Conservation (phyloP, 2,888 invertebrate genomes). For the Cephonodes hylas region DNA sequence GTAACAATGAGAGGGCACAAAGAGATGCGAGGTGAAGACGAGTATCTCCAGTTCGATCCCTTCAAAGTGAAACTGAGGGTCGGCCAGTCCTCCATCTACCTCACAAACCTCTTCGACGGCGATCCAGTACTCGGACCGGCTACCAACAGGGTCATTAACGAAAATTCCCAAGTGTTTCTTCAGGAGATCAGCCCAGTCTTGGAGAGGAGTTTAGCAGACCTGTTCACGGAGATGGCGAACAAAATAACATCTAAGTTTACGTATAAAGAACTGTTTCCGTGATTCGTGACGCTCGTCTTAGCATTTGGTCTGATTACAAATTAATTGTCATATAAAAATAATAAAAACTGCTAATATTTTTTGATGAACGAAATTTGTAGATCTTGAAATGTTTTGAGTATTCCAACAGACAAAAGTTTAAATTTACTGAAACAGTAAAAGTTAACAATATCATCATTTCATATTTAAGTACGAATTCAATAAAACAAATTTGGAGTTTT, state of each 20-base stretch:
- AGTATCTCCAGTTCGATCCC: slow-evolving; percentile 83
- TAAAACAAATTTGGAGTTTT: too few species aligned
- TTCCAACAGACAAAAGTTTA: too few species aligned
- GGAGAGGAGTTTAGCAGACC: slow-evolving; percentile 82
- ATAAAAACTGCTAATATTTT: too few species aligned
- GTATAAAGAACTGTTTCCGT: slow-evolving; percentile 85
- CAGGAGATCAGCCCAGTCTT: slow-evolving; percentile 85
- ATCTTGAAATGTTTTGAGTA: too few species aligned
- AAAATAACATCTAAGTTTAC: slow-evolving; percentile 85
- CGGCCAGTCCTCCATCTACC: slow-evolving; percentile 80
- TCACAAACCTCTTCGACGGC: slow-evolving; percentile 85
- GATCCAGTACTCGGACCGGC: slow-evolving; percentile 84
- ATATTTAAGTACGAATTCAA: too few species aligned
- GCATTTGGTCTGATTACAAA: neutral
- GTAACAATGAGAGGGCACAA: slow-evolving; percentile 84
- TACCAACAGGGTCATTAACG: slow-evolving; percentile 84
- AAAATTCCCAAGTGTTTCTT: slow-evolving; percentile 85
- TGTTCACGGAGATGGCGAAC: slow-evolving; percentile 86
- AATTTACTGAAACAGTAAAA: too few species aligned
- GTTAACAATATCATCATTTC: too few species aligned
- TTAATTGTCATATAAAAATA: neutral
- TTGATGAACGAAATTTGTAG: too few species aligned
- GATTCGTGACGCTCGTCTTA: slow-evolving; percentile 1
- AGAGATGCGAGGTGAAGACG: slow-evolving; percentile 77
- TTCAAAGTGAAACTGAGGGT: slow-evolving; percentile 83